These are phyloP conservation scores for Cephus spinipes DNA, from an alignment of 2,888 invertebrate genomes.

Conservation along the genomic window DNA sequence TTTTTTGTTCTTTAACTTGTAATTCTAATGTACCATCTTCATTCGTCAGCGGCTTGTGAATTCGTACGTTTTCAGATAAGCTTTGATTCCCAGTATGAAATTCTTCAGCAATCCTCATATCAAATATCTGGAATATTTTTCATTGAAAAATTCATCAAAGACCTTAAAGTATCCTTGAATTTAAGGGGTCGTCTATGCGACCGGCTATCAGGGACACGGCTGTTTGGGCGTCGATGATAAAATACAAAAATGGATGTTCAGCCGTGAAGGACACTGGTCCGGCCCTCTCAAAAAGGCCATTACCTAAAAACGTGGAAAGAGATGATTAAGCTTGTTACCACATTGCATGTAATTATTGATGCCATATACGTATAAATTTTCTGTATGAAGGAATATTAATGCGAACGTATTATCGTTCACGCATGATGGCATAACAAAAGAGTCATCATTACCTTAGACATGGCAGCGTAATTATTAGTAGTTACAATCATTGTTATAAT, in stretches of 20 bases:
- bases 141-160: not conserved
- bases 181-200: constrained; percentile 85
- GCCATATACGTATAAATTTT: not conserved
- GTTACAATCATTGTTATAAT: not conserved
- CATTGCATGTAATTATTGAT: not conserved
- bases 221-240: constrained; percentile 85
- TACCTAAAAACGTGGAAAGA: constrained; percentile 57
- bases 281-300: constrained; percentile 54
- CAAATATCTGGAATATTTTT: not conserved
- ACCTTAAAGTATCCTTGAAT: constrained; percentile 80
- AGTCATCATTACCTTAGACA: not conserved
- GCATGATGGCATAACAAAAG: not conserved
- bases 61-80: not conserved
- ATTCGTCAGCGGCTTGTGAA: not conserved
- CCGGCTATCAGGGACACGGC: constrained; percentile 86
- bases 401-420: not conserved
- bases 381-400: not conserved
- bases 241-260: constrained; percentile 86
- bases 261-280: constrained; percentile 79
- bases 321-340: not conserved
- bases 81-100: not conserved
- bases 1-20: not conserved
- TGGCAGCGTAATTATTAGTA: not conserved
- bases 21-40: not conserved
- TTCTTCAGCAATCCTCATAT: not conserved